Evolutionary conservation across 2,888 invertebrate species (phyloP).

Genomic region (Drosophila atripex): DNA sequence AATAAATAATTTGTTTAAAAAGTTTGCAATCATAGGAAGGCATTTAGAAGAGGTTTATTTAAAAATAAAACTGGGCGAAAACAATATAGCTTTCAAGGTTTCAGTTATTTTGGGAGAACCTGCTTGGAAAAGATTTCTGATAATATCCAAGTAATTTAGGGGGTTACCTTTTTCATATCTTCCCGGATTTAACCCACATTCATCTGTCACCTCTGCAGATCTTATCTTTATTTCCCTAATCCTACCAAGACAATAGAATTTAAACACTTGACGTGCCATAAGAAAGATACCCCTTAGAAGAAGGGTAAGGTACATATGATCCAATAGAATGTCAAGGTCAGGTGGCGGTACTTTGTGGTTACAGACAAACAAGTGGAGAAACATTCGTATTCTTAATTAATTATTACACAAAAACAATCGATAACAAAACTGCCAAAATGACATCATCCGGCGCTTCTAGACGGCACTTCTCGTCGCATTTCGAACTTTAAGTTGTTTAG

Average conservation of each 20-base stretch:
- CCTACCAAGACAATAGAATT: background rate
- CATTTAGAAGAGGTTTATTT: background rate
- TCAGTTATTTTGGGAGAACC: background rate
- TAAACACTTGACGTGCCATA: background rate
- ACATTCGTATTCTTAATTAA: conserved; percentile 62
- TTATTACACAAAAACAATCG: conserved; percentile 67
- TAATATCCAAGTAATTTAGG: too few relatives aligned
- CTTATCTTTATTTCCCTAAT: background rate
- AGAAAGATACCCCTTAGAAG: background rate
- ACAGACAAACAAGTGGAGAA: conserved; percentile 1
- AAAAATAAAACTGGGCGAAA: background rate
- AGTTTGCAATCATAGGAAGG: background rate
- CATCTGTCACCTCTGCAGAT: background rate
- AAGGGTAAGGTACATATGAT: conserved; percentile 10
- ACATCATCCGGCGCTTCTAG: conserved; percentile 57
- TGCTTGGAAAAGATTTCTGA: background rate
- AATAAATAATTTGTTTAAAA: background rate
- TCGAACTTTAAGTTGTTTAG: conserved; percentile 55
- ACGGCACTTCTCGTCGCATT: conserved; percentile 17
- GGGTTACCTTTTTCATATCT: background rate
- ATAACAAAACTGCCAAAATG: conserved; percentile 62
- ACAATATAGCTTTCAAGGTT: background rate
- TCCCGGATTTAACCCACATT: background rate
- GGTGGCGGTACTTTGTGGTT: conserved; percentile 35
- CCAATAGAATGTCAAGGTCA: conserved; percentile 69